Conservation (phyloP, 2,113 vertebrate species). For the Pholis gunnellus region DNA sequence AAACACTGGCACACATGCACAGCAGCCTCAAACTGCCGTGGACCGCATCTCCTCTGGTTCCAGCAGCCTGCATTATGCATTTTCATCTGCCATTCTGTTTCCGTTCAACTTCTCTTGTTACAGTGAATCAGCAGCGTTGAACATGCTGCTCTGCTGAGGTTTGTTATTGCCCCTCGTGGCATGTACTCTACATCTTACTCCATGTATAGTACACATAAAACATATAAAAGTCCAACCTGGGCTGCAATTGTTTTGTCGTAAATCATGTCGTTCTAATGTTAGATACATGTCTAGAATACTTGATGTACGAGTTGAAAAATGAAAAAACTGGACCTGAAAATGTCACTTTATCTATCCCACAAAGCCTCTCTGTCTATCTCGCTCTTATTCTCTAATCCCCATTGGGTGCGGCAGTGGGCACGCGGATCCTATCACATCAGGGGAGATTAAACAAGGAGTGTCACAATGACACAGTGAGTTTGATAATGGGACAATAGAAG, state of each 20-base stretch:
- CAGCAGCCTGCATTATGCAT: slow-evolving; percentile 59
- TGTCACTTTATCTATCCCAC: slow-evolving; percentile 54
- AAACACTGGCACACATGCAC: not conserved
- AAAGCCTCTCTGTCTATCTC: slow-evolving; percentile 34
- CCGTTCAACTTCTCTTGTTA: slow-evolving; percentile 45
- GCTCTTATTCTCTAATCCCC: slow-evolving; percentile 38
- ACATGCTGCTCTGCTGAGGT: slow-evolving; percentile 17
- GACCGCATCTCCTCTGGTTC: slow-evolving; percentile 33
- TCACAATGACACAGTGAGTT: slow-evolving; percentile 73
- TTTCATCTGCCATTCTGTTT: slow-evolving; percentile 58
- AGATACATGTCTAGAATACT: slow-evolving; percentile 8
- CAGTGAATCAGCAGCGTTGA: slow-evolving; percentile 38
- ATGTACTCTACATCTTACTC: slow-evolving; percentile 20
- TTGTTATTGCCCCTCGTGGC: slow-evolving; percentile 38
- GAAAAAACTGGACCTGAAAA: slow-evolving; percentile 49
- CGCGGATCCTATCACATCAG: slow-evolving; percentile 64
- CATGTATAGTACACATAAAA: slow-evolving; percentile 28
- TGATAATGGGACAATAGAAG: slow-evolving; percentile 77
- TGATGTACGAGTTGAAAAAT: slow-evolving; percentile 33
- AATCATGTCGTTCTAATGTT: slow-evolving; percentile 14
- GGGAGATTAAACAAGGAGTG: slow-evolving; percentile 74
- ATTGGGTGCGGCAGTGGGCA: slow-evolving; percentile 43
- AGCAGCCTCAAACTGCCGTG: slow-evolving; percentile 22
- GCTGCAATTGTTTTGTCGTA: slow-evolving; percentile 29
- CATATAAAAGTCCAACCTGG: not conserved